Percentiles rank a stretch among this genome's conserved stretches.
These are phyloP conservation scores for western clawed frog (Xenopus tropicalis) DNA, from an alignment of 2,113 vertebrate species.

Conservation along the genomic window UCB_Xtro_10.0 CM004447.2:145921501-145922000, in stretches of 20 bases:
- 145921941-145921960: slow-evolving; percentile 80
- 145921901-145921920: slow-evolving; percentile 86
- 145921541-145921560: slow-evolving; percentile 65
- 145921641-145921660: slow-evolving; percentile 77
- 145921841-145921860: slow-evolving; percentile 88
- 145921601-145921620: slow-evolving; percentile 73
- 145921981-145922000: slow-evolving; percentile 83
- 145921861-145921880: slow-evolving; percentile 76
- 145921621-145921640: slow-evolving; percentile 69
- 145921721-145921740: slow-evolving; percentile 76
- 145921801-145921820: slow-evolving; percentile 73
- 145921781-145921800: slow-evolving; percentile 86
- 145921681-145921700: slow-evolving; percentile 76
- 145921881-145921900: slow-evolving; percentile 80
- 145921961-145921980: slow-evolving; percentile 87
- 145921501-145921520: background rate
- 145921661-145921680: slow-evolving; percentile 57
- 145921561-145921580: slow-evolving; percentile 57
- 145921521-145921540: slow-evolving; percentile 6
- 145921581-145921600: slow-evolving; percentile 63
- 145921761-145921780: slow-evolving; percentile 85
- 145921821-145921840: slow-evolving; percentile 65
- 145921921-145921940: slow-evolving; percentile 77
- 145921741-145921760: slow-evolving; percentile 91
- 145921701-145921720: slow-evolving; percentile 81